These are phyloP conservation scores for Phocides pigmalion DNA, from an alignment of 1,140 invertebrate species.

Conservation along the genomic window DNA sequence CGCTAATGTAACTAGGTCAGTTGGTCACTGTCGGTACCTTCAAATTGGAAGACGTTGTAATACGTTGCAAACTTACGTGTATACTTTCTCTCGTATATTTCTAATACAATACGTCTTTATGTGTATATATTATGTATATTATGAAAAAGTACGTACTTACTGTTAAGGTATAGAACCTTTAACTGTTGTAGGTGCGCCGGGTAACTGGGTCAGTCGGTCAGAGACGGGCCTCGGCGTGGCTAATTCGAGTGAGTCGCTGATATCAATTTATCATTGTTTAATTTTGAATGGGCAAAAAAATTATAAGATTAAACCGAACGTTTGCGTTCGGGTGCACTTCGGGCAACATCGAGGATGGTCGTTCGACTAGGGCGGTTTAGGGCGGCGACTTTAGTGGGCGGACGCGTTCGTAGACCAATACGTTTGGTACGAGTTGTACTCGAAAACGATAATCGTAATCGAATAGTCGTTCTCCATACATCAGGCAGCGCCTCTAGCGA, in stretches of 20 bases:
- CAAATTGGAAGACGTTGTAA: neutral
- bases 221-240: conserved; percentile 25
- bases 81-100: neutral
- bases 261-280: conserved; percentile 29
- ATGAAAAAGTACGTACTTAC: conserved; percentile 2
- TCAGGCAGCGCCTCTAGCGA: too few species aligned
- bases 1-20: neutral
- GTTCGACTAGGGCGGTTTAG: neutral
- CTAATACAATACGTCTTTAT: neutral
- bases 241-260: conserved; percentile 31
- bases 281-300: conserved; percentile 23
- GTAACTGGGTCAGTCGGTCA: conserved; percentile 31
- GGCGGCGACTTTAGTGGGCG: neutral
- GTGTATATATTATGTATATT: neutral
- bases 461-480: too few species aligned
- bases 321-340: neutral
- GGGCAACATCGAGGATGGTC: neutral
- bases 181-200: conserved; percentile 24
- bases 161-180: conserved; percentile 26
- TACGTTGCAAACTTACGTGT: neutral
- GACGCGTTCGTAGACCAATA: neutral
- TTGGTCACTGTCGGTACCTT: neutral
- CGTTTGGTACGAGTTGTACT: too few species aligned
- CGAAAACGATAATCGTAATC: too few species aligned
- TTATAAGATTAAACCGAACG: conserved; percentile 25